Evolutionary conservation across 2,113 vertebrate genomes (phyloP), one percentile per base, ranked within the genome.

Genomic region (Saccopteryx leptura): DNA sequence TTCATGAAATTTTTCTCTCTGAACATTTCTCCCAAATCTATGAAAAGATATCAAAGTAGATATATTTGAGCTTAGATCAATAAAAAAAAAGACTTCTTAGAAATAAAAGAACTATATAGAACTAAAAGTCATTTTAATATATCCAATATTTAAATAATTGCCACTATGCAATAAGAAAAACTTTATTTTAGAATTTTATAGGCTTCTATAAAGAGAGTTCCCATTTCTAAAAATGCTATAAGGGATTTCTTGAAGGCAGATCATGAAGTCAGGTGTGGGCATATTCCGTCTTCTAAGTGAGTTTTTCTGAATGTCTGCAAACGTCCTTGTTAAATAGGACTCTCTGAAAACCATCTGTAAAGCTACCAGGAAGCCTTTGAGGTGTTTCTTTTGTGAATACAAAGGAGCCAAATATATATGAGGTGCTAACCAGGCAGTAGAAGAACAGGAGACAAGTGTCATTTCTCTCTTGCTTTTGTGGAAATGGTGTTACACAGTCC

Each of bases 101-200:
- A 86, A 66, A 94, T 54, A 93, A 90, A 93, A 76, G 60, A 94
- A 97, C 82, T 1, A 7, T 1, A 1, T 91, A 88, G 75, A 94
- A 60, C 72, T 76, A 90, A 93, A 89, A 88, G 80, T 60, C 78
- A 84, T 81, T 92, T 96, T 91, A 80, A 84, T 91, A 92, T 65
- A 96, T 94, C 75, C 14, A 75, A 46, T 82, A 95, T 80, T 79
- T 93, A 86, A 94, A 85, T 13, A 80, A 74, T 50, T 95, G 52
- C 11, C 94, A 96, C 93, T 54, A 26, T 71, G 17, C 52, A 85
- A 46, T 74, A 84, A 90, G 50, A 94, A 88, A 33, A 13, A 48
- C 28, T 82, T 85, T 31, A 28, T 90, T 95, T 90, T 71, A 88
- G 18, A 3, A 68, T 93, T 90, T 85, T 85, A 61, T 11, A 91